Percentiles rank a stretch among this genome's conserved stretches.
These are phyloP conservation scores for Chorisops tibialis DNA, from an alignment of 2,888 invertebrate species.

Conservation along the genomic window DNA sequence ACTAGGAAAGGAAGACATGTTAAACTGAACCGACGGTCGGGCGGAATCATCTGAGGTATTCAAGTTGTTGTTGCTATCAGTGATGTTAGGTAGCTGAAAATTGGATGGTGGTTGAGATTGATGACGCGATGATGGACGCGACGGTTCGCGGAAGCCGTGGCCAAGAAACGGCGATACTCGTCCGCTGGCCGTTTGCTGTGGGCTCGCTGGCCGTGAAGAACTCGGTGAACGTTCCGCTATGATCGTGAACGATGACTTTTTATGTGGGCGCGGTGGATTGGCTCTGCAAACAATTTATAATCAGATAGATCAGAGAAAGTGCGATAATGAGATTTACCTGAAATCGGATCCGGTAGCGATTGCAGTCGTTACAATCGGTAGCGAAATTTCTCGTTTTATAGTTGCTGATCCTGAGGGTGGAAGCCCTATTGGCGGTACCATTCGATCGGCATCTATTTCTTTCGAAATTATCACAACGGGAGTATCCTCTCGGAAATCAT, in stretches of 20 bases:
- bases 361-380: constrained; percentile 47
- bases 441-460: constrained; percentile 1
- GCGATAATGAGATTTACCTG: constrained; percentile 40
- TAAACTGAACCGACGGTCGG: constrained; percentile 49
- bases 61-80: constrained; percentile 26
- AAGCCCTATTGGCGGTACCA: constrained; percentile 23
- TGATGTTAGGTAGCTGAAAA: constrained; percentile 10
- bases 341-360: constrained; percentile 48
- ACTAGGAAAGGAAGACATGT: constrained; percentile 41
- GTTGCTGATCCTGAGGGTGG: constrained; percentile 25
- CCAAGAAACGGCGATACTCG: constrained; percentile 63
- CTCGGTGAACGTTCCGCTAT: constrained; percentile 59
- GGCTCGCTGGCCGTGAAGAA: constrained; percentile 55
- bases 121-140: constrained; percentile 21
- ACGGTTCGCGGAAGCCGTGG: constrained; percentile 53
- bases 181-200: constrained; percentile 51
- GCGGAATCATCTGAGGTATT: constrained; percentile 44
- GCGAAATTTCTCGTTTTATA: constrained; percentile 42
- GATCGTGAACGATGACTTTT: constrained; percentile 68
- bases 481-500: background rate
- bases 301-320: background rate
- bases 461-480: constrained; percentile 4
- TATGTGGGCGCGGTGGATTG: constrained; percentile 56
- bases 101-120: constrained; percentile 37
- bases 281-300: constrained; percentile 42